Percentiles rank a stretch among this genome's conserved stretches.
These are phyloP conservation scores for Artemia sinica DNA, from an alignment of 2,888 invertebrate genomes.

Conservation along the genomic window DNA sequence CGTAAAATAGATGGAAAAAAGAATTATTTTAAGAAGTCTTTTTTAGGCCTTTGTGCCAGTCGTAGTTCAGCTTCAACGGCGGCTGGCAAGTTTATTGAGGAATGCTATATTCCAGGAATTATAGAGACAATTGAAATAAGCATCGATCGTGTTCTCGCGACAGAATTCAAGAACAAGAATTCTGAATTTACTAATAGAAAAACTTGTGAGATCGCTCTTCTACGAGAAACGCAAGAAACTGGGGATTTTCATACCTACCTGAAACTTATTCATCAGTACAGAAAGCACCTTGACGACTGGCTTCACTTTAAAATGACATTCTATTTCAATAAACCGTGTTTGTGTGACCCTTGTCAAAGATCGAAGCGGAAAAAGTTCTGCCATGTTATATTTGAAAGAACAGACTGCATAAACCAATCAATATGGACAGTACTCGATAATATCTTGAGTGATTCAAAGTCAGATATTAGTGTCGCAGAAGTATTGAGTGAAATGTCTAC, in stretches of 20 bases:
- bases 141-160: not conserved
- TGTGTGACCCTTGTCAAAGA: not conserved
- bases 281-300: not conserved
- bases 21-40: not conserved
- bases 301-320: not conserved
- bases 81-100: not conserved
- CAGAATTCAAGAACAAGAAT: not conserved
- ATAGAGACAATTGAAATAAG: not conserved
- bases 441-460: too few species aligned
- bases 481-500: too few species aligned
- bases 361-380: not conserved
- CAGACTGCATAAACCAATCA: too few species aligned
- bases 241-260: not conserved
- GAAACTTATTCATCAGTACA: not conserved
- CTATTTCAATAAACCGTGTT: not conserved
- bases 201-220: not conserved
- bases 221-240: not conserved
- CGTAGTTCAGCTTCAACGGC: not conserved
- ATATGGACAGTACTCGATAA: too few species aligned
- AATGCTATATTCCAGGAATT: not conserved
- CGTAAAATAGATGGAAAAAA: not conserved
- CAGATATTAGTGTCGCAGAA: too few species aligned
- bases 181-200: not conserved
- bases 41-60: constrained; percentile 10
- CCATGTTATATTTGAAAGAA: not conserved